phyloP scores from a whole-genome alignment of 2,888 invertebrate species.

The Steinernema scapterisci region DNA sequence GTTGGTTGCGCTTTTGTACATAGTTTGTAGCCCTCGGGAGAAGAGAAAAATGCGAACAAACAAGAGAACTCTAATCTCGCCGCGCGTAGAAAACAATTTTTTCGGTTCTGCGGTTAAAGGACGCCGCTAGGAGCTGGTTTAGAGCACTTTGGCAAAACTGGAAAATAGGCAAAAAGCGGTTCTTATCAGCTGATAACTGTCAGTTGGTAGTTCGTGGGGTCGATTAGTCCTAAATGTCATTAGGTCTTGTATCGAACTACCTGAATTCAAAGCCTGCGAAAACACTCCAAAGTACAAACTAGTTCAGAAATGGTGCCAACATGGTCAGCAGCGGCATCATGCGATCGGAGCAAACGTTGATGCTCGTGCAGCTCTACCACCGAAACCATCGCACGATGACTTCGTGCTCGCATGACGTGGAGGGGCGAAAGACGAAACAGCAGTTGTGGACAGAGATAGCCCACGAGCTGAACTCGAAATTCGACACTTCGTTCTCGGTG shows the following conservation, averaged over 20 bases:
- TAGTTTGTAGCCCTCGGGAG: not conserved
- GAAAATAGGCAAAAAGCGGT: no score
- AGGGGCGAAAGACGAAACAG: constrained; percentile 11
- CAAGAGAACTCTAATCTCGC: no score
- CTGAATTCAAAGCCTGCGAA: no score
- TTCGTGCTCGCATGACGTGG: constrained; percentile 31
- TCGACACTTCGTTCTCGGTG: constrained; percentile 28
- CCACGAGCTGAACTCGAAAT: constrained; percentile 2
- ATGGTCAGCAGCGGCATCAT: constrained; percentile 23
- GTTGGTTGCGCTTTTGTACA: not conserved
- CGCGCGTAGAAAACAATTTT: no score
- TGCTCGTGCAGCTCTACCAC: constrained; percentile 24
- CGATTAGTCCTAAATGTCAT: no score
- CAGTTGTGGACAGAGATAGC: constrained; percentile 17
- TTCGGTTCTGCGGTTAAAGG: not conserved
- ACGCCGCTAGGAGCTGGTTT: not conserved
- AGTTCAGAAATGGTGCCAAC: constrained; percentile 9
- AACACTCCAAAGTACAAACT: no score
- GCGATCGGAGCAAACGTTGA: constrained; percentile 18
- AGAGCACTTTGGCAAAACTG: no score
- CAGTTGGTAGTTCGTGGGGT: no score
- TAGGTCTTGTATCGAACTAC: no score
- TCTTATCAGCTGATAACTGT: no score
- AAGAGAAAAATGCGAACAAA: not conserved
- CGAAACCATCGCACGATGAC: constrained; percentile 19